These are phyloP conservation scores for Drosophila anomalata DNA, from an alignment of 2,888 invertebrate genomes.

Conservation along the genomic window DNA sequence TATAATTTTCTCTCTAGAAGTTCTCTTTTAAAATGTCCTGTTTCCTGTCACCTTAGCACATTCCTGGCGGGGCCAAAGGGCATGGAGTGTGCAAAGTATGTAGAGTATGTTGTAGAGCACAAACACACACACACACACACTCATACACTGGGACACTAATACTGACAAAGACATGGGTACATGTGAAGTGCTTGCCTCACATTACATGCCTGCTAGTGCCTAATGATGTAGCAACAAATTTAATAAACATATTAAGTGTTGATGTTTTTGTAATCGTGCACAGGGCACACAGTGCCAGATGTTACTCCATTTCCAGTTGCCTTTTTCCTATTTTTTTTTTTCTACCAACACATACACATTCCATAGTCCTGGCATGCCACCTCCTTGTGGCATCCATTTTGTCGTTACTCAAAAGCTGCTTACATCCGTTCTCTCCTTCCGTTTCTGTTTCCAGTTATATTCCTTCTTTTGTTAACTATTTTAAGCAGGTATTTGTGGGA, in stretches of 20 bases:
- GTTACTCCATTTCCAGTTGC: conserved; percentile 19
- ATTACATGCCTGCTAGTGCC: conserved; percentile 78
- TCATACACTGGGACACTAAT: background rate
- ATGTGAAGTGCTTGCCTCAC: conserved; percentile 67
- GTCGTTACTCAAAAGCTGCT: conserved; percentile 45
- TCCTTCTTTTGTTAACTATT: conserved; percentile 1
- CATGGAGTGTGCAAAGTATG: conserved; percentile 56
- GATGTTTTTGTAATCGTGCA: conserved; percentile 76
- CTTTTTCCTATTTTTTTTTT: background rate
- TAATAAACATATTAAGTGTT: conserved; percentile 80
- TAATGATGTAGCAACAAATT: conserved; percentile 80
- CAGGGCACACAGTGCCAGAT: conserved; percentile 38
- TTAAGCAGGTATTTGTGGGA: conserved; percentile 41
- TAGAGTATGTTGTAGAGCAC: conserved; percentile 9
- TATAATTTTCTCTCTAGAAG: no score
- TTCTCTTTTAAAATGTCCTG: background rate
- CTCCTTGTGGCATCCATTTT: conserved; percentile 25
- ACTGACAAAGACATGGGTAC: conserved; percentile 17
- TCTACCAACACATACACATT: conserved; percentile 1
- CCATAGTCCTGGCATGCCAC: background rate
- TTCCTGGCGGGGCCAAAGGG: conserved; percentile 45
- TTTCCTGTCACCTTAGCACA: no score
- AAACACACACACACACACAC: conserved; percentile 11
- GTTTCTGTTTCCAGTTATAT: conserved; percentile 3
- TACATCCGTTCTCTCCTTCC: conserved; percentile 41